These are phyloP conservation scores for Spheniscus humboldti DNA, from an alignment of 2,797 vertebrate species.

Conservation along the genomic window DNA sequence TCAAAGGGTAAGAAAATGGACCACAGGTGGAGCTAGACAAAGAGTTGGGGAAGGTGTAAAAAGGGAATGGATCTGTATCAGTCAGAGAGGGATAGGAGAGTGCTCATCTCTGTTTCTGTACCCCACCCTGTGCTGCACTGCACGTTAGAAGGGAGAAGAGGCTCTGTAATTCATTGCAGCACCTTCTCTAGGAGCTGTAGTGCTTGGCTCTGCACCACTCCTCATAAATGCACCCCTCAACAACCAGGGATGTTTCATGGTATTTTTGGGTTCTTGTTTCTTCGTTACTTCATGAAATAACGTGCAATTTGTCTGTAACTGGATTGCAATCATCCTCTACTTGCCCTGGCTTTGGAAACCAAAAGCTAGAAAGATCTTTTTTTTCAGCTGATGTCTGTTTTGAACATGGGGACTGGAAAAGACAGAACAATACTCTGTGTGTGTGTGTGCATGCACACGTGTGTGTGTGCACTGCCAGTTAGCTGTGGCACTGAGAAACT, in stretches of 20 bases:
- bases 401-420: neutral
- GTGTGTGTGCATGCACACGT: neutral
- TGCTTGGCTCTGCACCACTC: neutral
- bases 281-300: neutral
- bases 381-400: neutral
- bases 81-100: neutral
- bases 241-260: neutral
- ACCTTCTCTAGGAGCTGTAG: neutral
- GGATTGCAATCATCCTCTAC: neutral
- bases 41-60: neutral
- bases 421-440: neutral
- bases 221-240: neutral
- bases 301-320: neutral
- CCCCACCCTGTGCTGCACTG: rapidly evolving
- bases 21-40: neutral
- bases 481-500: constrained; percentile 33
- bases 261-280: neutral
- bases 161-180: neutral
- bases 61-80: neutral
- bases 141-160: neutral
- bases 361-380: neutral
- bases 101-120: neutral
- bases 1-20: neutral
- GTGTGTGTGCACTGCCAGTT: neutral
- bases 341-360: neutral